Conservation (phyloP, 2,888 invertebrate genomes). For the Eudemis profundana region DNA sequence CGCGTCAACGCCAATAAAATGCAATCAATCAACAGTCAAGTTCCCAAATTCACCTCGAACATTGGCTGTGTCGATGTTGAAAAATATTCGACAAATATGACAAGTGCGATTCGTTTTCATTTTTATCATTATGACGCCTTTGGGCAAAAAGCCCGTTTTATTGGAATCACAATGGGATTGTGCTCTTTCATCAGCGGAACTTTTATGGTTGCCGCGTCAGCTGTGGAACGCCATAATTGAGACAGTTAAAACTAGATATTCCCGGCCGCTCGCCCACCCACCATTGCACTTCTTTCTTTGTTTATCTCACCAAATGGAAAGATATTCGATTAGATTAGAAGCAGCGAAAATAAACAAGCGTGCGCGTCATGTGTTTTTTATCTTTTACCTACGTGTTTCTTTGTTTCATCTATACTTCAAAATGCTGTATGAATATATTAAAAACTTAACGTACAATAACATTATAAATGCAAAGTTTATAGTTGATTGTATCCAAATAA, state of each 20-base stretch:
- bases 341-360: conserved; percentile 17
- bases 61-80: conserved; percentile 57
- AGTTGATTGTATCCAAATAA: too few species aligned
- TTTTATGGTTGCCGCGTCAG: conserved; percentile 79
- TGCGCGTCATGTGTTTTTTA: conserved; percentile 20
- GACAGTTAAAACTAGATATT: conserved; percentile 67
- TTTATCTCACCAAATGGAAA: conserved; percentile 43
- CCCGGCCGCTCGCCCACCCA: conserved; percentile 54
- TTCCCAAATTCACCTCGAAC: conserved; percentile 52
- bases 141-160: conserved; percentile 80
- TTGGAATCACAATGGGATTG: conserved; percentile 80
- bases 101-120: conserved; percentile 80
- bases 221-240: conserved; percentile 77
- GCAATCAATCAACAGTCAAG: conserved; percentile 56
- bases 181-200: conserved; percentile 80
- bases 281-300: conserved; percentile 53
- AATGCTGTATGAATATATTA: not conserved
- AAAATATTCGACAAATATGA: conserved; percentile 71
- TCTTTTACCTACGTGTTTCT: not conserved
- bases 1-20: conserved; percentile 46
- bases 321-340: conserved; percentile 17
- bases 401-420: not conserved
- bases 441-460: too few species aligned
- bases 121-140: conserved; percentile 79
- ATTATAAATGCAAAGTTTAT: too few species aligned